Evolutionary conservation across 1,140 invertebrate species (phyloP), one percentile per base, ranked within the genome.

Genomic region (Drosophila pectinifera): DNA sequence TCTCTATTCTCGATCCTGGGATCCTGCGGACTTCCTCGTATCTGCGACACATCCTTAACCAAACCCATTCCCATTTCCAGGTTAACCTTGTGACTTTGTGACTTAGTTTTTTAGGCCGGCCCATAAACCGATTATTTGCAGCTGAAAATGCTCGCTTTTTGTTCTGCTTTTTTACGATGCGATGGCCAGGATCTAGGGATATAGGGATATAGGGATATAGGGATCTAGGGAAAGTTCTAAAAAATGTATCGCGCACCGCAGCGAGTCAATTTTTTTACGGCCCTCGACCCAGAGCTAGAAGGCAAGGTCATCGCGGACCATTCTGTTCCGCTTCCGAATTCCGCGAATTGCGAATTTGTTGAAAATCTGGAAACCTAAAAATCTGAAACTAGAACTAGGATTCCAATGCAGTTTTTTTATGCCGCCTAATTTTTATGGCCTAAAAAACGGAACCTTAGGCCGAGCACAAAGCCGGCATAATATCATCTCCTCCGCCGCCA

Each of bases 361-460:
- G 39, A 82, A 78, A 51, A 68, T 54, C 73, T 88, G 53, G 64
- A 90, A 90, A 90, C 68, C 86, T 91, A 91, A 86, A 90, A 89
- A 89, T 78, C 68, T 89, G 84, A 85, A 91, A 91, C 88, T 91
- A 85, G 88, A 91, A 91, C 89, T 91, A 91, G 84, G 79, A 90
- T 90, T 90, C 85, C 83, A 76, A 91, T 88, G 89, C 88, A 91
- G 83, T 84, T 91, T 91, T 91, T 91, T 91, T 90, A 88, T 80
- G 83, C 84, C 67, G 42, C 54, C 81, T 81, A 85, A 85, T 89
- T 73, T 88, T 83, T 90, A 90, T 85, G 85, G 67, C 86, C 79
- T 88, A 90, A 90, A 91, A 91, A 91, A 91, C 83, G 68, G 89
- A 84, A 83, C 83, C 62, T 46, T 34, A 73, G 69, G 73, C 74